Evolutionary conservation across 92 coral and sea anemone genomes (phyloP), one percentile per base, ranked within the genome.

Genomic region (Porites rus): DNA sequence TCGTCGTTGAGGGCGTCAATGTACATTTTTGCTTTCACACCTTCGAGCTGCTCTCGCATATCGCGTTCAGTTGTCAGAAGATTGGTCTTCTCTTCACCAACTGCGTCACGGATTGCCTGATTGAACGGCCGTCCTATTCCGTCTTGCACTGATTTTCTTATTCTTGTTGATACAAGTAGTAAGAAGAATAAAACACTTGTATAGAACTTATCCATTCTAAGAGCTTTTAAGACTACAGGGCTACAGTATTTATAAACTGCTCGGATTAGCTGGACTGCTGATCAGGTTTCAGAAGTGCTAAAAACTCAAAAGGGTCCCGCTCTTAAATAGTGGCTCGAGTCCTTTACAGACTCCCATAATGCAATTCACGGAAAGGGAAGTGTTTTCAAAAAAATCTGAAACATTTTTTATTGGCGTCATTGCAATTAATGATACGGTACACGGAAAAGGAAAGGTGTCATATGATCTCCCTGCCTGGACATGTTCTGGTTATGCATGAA

Each of bases 1-100:
- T 79, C 75, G 43, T 79, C 84, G 52, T 79, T 79, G 51, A 79
- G 64, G 52, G 84, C 84, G 1, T 13, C 75, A 0, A 79, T 79
- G 74, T 79, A 79, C 65, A 79, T 3, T 25, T 16, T 66, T 9
- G 65, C 14, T 17, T 66, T 25, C 8, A 5, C 52, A 58, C 63
- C 38, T 51, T 66, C 84, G 4, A 7, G 10, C 9, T 3, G 24
- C 8, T 66, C 51, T 21, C 8, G 17, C 84, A 38, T 38, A 38
- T 3, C 5, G 46, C 46, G 46, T 38, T 38, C 46, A 38, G 6
- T 38, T 4, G 5, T 4, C 46, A 38, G 46, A 38, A 14, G 72
- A 25, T 11, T 1, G 2, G 0, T 6, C 5, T 10, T 56, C 18
- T 38, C 17, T 5, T 1, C 16, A 0, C 2, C 50, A 13, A 8